Evolutionary conservation across 1,140 invertebrate species (phyloP).

Genomic region (Lucilia cuprina): DNA sequence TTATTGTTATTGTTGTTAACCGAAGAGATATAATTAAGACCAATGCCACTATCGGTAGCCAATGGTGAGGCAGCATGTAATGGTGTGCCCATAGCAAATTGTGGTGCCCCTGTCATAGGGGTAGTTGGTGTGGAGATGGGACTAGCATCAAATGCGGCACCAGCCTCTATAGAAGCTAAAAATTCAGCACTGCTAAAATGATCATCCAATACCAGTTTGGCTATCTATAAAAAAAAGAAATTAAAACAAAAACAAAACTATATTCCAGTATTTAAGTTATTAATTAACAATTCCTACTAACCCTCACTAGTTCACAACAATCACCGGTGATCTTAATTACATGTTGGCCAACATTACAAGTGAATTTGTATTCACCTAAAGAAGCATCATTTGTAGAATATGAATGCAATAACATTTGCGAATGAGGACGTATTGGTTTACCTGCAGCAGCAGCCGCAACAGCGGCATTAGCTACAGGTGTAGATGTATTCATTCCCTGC

Average conservation of each 20-base stretch:
- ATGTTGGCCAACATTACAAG: constrained; percentile 80
- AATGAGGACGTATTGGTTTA: constrained; percentile 65
- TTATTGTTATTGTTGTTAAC: constrained; percentile 47
- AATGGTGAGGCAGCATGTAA: constrained; percentile 44
- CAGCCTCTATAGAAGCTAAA: constrained; percentile 59
- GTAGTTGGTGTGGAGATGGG: constrained; percentile 58
- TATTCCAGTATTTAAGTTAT: too few species aligned
- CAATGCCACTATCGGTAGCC: constrained; percentile 59
- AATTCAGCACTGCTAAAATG: constrained; percentile 70
- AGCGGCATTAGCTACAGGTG: constrained; percentile 45
- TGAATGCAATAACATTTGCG: constrained; percentile 75
- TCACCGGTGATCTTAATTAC: constrained; percentile 83
- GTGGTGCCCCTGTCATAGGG: constrained; percentile 50
- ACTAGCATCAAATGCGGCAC: constrained; percentile 56
- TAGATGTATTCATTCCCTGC: constrained; percentile 21
- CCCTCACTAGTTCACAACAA: constrained; percentile 83
- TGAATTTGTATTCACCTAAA: constrained; percentile 85
- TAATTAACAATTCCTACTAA: constrained; percentile 59
- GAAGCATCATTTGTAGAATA: constrained; percentile 83
- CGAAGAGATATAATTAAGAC: constrained; percentile 51
- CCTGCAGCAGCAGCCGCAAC: constrained; percentile 57
- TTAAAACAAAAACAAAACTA: constrained; percentile 25
- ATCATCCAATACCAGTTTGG: constrained; percentile 84
- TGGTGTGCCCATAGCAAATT: constrained; percentile 50
- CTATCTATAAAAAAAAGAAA: constrained; percentile 69